A percentile compares a stretch with the other conserved stretches of the same genome.
Evolutionary conservation across 2,888 invertebrate genomes (phyloP).

Genomic region (Allygus modestus): DNA sequence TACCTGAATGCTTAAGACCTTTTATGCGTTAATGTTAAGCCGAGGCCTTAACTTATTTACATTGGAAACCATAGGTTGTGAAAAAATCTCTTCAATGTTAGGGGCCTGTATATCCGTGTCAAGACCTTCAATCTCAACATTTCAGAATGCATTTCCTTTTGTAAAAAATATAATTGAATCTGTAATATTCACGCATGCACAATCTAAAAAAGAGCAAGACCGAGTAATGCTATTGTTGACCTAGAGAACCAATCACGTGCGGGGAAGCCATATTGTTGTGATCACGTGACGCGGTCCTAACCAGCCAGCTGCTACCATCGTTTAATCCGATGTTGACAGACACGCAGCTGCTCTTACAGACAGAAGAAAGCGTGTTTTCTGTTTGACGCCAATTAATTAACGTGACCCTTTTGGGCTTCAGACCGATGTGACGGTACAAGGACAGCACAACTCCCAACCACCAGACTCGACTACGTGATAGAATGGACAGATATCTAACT

Average conservation of each 20-base stretch:
- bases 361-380: neutral
- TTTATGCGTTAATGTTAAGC: too few relatives aligned
- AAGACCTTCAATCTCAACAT: too few relatives aligned
- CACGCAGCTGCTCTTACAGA: neutral
- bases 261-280: constrained; percentile 1
- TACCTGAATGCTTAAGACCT: too few relatives aligned
- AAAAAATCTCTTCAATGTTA: too few relatives aligned
- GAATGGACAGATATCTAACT: too few relatives aligned
- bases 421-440: neutral
- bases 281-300: neutral
- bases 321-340: neutral
- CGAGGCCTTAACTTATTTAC: too few relatives aligned
- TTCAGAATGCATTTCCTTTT: too few relatives aligned
- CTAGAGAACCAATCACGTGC: neutral
- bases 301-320: neutral
- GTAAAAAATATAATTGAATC: neutral
- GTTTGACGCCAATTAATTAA: constrained; percentile 1
- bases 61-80: too few relatives aligned
- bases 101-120: too few relatives aligned
- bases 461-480: too few relatives aligned
- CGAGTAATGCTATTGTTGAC: neutral
- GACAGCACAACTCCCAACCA: too few relatives aligned
- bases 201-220: neutral
- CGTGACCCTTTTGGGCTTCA: neutral
- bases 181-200: neutral